These are phyloP conservation scores for Oncopodura yosiiana DNA, from an alignment of 1,140 invertebrate species.

Conservation along the genomic window DNA sequence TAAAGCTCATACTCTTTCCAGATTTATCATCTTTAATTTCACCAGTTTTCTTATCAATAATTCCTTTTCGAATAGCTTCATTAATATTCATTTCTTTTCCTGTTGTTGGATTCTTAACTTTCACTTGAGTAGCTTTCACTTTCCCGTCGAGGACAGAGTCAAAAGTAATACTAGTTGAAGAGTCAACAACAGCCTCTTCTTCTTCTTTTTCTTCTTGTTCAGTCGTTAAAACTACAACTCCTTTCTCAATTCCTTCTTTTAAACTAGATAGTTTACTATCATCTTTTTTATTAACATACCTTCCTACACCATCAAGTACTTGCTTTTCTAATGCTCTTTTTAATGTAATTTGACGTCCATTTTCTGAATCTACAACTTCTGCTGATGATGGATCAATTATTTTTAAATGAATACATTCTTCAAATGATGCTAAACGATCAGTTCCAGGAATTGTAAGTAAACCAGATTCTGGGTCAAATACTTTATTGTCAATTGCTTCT, in stretches of 20 bases:
- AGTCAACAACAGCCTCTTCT: neutral
- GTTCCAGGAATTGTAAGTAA: conserved; percentile 78
- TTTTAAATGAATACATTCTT: conserved; percentile 73
- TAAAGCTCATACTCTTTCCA: conserved; percentile 56
- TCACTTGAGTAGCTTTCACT: conserved; percentile 56
- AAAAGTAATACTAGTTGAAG: conserved; percentile 16
- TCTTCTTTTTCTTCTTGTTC: neutral
- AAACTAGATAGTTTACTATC: conserved; percentile 51
- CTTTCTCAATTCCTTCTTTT: conserved; percentile 63
- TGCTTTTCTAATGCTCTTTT: conserved; percentile 64
- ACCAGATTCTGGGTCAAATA: conserved; percentile 71
- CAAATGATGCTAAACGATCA: conserved; percentile 70
- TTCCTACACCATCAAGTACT: conserved; percentile 64
- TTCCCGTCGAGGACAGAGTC: conserved; percentile 50
- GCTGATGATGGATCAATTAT: conserved; percentile 75
- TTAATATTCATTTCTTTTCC: conserved; percentile 58
- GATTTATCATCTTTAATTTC: conserved; percentile 44
- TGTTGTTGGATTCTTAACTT: conserved; percentile 62
- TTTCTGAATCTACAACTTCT: conserved; percentile 61
- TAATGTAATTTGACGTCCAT: conserved; percentile 58
- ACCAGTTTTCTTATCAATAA: conserved; percentile 62
- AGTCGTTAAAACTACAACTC: conserved; percentile 47
- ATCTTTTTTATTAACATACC: conserved; percentile 51
- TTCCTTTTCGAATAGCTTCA: conserved; percentile 63
- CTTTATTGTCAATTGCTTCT: conserved; percentile 61